These are phyloP conservation scores for Scelioninae gen. 2 DNA, from an alignment of 2,888 invertebrate genomes.

Conservation along the genomic window DNA sequence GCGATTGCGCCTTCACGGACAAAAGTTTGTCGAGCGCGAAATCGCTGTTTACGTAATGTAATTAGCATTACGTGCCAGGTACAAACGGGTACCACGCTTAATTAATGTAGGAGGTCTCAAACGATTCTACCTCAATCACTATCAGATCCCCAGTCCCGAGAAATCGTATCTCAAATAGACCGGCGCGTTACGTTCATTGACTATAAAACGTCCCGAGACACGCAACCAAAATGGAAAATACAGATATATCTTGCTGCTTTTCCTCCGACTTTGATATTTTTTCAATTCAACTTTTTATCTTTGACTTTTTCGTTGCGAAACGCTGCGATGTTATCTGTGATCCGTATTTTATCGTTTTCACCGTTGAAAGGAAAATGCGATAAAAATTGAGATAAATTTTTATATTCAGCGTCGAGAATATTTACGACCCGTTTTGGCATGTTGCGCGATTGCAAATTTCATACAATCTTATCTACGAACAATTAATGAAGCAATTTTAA, in stretches of 20 bases:
- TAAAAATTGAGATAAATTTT: no score
- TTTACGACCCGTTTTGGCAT: no score
- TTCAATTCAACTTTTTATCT: constrained; percentile 15
- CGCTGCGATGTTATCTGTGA: constrained; percentile 11
- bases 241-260: constrained; percentile 46
- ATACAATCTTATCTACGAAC: no score
- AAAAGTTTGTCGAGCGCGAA: constrained; percentile 61
- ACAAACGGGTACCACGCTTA: constrained; percentile 57
- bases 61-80: constrained; percentile 60
- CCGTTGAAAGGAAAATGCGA: no score
- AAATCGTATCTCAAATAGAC: constrained; percentile 57
- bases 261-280: constrained; percentile 14
- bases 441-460: no score
- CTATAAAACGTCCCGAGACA: constrained; percentile 47
- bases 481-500: no score
- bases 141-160: constrained; percentile 51
- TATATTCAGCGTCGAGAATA: no score
- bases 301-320: constrained; percentile 2
- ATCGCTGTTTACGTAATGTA: constrained; percentile 57
- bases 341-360: constrained; percentile 15
- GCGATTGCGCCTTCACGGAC: constrained; percentile 59
- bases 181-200: constrained; percentile 49
- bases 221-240: constrained; percentile 50
- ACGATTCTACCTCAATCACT: constrained; percentile 52
- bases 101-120: constrained; percentile 54